These are phyloP conservation scores for Galeruca laticollis DNA, from an alignment of 2,888 invertebrate species.

Conservation along the genomic window DNA sequence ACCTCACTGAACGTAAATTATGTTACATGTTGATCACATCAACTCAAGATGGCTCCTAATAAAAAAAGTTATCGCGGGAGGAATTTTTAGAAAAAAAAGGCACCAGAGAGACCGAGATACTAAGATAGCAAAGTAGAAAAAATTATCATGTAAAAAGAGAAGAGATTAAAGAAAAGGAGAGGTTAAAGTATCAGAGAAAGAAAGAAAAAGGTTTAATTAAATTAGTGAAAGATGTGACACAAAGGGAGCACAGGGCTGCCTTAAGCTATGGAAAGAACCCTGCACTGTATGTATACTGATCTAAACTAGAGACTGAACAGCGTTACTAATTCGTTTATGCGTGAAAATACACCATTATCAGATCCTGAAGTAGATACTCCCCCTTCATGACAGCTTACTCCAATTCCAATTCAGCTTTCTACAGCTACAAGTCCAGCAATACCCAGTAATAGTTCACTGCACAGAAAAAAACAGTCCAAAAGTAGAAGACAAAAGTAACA, in stretches of 20 bases:
- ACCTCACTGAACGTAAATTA: too few species aligned
- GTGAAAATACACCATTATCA: too few species aligned
- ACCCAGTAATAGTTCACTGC: neutral
- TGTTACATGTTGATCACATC: too few species aligned
- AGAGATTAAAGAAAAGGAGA: conserved; percentile 2
- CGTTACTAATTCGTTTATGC: too few species aligned
- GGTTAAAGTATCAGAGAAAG: neutral
- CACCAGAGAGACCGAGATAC: too few species aligned
- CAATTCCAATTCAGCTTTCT: too few species aligned
- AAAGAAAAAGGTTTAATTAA: conserved; percentile 7
- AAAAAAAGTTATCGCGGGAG: too few species aligned
- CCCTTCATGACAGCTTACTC: too few species aligned
- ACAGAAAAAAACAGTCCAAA: neutral
- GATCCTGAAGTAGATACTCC: too few species aligned
- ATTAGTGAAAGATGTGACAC: neutral
- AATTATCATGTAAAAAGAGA: neutral
- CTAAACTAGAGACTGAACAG: neutral
- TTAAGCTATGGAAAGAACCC: conserved; percentile 1
- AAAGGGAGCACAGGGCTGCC: neutral
- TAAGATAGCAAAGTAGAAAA: conserved; percentile 6
- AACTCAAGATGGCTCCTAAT: too few species aligned
- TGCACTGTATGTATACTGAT: neutral
- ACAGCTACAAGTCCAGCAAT: neutral
- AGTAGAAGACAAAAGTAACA: neutral
- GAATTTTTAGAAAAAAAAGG: too few species aligned